These are phyloP conservation scores for Tribolium freemani DNA, from an alignment of 2,888 invertebrate species.

Conservation along the genomic window DNA sequence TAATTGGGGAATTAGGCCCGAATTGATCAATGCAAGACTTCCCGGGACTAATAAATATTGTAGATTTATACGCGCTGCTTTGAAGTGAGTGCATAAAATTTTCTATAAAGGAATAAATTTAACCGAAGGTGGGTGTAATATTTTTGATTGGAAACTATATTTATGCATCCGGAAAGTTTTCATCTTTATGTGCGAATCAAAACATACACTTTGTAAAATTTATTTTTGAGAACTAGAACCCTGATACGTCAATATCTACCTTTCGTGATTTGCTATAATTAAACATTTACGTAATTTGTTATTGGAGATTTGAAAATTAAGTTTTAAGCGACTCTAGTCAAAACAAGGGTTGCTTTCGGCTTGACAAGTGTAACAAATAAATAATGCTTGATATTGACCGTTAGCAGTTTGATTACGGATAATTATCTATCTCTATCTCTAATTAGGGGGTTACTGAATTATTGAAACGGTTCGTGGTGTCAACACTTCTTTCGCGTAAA, in stretches of 20 bases:
- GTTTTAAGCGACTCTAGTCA: no score
- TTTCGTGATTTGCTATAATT: no score
- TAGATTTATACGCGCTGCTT: background rate
- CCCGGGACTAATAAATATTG: background rate
- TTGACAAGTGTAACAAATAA: background rate
- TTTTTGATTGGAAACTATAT: background rate
- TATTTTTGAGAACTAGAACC: no score
- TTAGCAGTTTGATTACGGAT: background rate
- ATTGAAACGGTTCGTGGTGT: no score
- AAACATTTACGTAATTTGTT: no score
- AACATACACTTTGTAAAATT: no score
- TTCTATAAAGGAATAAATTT: background rate
- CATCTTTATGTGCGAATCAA: background rate
- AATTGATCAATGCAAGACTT: no score
- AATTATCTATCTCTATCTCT: no score
- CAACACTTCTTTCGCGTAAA: no score
- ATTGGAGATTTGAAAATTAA: no score
- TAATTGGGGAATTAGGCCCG: constrained; percentile 47
- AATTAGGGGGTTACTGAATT: background rate
- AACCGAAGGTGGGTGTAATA: background rate
- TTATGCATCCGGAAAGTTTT: background rate
- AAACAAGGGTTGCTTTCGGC: no score
- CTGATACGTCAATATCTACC: no score
- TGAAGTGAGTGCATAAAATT: background rate
- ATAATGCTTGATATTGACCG: background rate